Evolutionary conservation across 2,888 invertebrate genomes (phyloP), one percentile per base, ranked within the genome.

Genomic region (Rhagium mordax): DNA sequence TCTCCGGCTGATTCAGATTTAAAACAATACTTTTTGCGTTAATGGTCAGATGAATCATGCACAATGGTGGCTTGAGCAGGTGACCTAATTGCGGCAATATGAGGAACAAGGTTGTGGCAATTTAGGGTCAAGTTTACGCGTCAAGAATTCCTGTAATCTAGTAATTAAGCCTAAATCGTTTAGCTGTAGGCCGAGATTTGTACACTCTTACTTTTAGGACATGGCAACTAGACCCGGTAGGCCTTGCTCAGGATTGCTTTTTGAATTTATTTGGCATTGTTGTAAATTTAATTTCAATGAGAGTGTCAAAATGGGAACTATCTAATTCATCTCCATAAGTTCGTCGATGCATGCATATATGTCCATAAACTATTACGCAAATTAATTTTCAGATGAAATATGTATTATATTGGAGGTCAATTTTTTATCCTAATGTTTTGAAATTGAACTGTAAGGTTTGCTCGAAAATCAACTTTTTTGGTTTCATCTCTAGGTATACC

Each of bases 1-100:
- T 29, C 41, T 20, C n/a, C 13, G 53, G 65, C 29, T 65, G 65
- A 55, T 65, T 65, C 65, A 65, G 65, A 65, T 65, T 41, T 29
- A 33, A 27, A 59, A 33, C 59, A 33, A 59, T 59, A 27, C 16
- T 59, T 59, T n/a, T 59, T 59, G 16, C 10, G 4, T 41, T 41
- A 47, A 47, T n/a, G 47, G 47, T 2, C 10, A n/a, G 47, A n/a
- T 51, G 51, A 51, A 51, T 51, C 51, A 51, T 18, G 13, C 16
- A 18, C 51, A 18, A 20, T 51, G 20, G 13, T 51, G 8, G 16
- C 51, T 16, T 18, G 51, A 51, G 20, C 20, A 51, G 18, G 20
- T 51, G 51, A 51, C 51, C 51, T 16, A 51, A 51, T 51, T 51
- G 18, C 10, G 18, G 51, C 16, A 18, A 20, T 20, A 10, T 18